A percentile compares a stretch with the other conserved stretches of the same genome.
These are phyloP conservation scores for Microlaimidae sp. DNA, from an alignment of 2,888 invertebrate genomes.

Conservation along the genomic window DNA sequence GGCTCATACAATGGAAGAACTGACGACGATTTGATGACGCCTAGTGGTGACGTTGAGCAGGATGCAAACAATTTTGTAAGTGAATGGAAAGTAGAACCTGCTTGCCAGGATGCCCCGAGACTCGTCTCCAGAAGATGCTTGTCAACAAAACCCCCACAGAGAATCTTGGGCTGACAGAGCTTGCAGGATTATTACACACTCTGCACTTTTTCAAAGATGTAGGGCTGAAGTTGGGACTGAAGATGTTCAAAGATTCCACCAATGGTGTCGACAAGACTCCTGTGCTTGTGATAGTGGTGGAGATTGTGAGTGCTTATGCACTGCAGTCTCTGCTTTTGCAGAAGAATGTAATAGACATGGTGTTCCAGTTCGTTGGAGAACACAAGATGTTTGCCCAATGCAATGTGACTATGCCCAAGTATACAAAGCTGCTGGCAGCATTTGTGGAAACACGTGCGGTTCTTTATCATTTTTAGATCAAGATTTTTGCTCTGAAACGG, in stretches of 20 bases:
- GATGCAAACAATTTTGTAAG: slow-evolving; percentile 61
- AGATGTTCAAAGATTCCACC: neutral
- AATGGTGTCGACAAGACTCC: slow-evolving; percentile 48
- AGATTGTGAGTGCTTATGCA: slow-evolving; percentile 72
- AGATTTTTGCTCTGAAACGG: slow-evolving; percentile 48
- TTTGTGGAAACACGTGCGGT: slow-evolving; percentile 55
- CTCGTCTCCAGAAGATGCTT: too few relatives aligned
- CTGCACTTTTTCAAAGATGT: slow-evolving; percentile 6
- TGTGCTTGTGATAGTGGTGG: slow-evolving; percentile 76
- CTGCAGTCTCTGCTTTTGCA: slow-evolving; percentile 69
- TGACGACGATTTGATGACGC: slow-evolving; percentile 66
- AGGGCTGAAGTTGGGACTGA: slow-evolving; percentile 4
- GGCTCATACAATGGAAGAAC: slow-evolving; percentile 74
- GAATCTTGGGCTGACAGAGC: slow-evolving; percentile 59
- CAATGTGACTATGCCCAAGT: slow-evolving; percentile 55
- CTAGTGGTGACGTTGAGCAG: slow-evolving; percentile 64
- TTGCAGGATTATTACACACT: slow-evolving; percentile 47
- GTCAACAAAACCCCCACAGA: slow-evolving; percentile 45
- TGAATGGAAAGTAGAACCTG: slow-evolving; percentile 67
- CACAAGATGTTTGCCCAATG: slow-evolving; percentile 61
- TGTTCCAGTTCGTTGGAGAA: slow-evolving; percentile 61
- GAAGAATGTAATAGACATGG: slow-evolving; percentile 61
- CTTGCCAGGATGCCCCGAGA: slow-evolving; percentile 49
- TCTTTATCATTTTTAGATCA: slow-evolving; percentile 35
- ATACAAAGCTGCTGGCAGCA: slow-evolving; percentile 60